Conservation (phyloP, 1,140 invertebrate species). For the Megalonaias nervosa region DNA sequence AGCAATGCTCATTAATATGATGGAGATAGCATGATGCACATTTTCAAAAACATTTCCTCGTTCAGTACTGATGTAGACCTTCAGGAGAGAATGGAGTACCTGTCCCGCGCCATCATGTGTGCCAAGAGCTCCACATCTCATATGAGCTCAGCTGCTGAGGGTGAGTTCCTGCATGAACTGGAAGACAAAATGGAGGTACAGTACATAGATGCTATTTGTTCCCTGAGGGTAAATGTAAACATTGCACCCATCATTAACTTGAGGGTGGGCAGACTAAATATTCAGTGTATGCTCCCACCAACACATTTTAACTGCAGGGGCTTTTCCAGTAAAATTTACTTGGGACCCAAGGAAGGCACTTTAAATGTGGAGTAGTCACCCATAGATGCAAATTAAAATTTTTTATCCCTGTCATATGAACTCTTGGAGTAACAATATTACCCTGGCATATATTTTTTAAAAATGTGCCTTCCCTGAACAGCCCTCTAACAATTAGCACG, state of each 20-base stretch:
- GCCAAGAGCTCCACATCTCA: slow-evolving; percentile 89
- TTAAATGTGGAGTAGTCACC: no score
- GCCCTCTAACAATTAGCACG: no score
- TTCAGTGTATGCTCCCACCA: no score
- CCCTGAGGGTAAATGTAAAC: not conserved
- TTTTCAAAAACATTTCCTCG: slow-evolving; percentile 3
- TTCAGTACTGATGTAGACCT: slow-evolving; percentile 71
- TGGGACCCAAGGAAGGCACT: no score
- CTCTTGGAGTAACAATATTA: no score
- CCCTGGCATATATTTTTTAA: no score
- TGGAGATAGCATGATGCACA: not conserved
- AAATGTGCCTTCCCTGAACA: no score
- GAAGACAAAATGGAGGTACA: slow-evolving; percentile 91
- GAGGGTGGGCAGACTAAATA: no score
- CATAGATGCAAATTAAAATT: no score
- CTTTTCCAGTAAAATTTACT: no score
- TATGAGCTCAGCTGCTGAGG: slow-evolving; percentile 78
- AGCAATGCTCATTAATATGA: not conserved
- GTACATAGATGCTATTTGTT: slow-evolving; percentile 13
- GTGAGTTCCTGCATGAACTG: slow-evolving; percentile 90
- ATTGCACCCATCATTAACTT: not conserved
- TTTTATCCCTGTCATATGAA: no score
- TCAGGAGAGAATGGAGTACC: slow-evolving; percentile 86
- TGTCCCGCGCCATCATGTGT: slow-evolving; percentile 95
- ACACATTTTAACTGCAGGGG: no score